Evolutionary conservation across 2,888 invertebrate species (phyloP).

Genomic region (Atethmia centrago): DNA sequence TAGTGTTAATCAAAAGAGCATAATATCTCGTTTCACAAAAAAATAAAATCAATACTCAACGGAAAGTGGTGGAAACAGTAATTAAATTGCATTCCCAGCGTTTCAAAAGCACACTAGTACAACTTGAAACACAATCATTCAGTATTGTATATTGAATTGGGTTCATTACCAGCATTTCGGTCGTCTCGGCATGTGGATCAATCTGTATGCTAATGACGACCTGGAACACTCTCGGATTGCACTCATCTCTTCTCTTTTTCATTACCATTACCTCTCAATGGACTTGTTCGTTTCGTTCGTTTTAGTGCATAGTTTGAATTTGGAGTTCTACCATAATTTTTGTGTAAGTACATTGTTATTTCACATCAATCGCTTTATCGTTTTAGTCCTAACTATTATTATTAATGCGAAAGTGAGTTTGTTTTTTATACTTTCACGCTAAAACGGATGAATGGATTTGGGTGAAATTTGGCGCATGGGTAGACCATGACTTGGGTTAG

Average conservation of each 20-base stretch:
- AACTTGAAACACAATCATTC: slow-evolving; percentile 64
- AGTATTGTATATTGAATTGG: slow-evolving; percentile 70
- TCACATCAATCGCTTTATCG: neutral
- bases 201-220: slow-evolving; percentile 86
- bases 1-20: slow-evolving; percentile 2
- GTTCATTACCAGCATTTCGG: slow-evolving; percentile 78
- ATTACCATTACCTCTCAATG: slow-evolving; percentile 69
- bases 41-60: neutral
- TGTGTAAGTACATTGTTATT: neutral
- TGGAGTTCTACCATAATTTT: neutral
- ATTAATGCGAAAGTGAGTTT: too few relatives aligned
- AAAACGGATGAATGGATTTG: too few relatives aligned
- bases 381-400: too few relatives aligned
- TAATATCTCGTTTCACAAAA: neutral
- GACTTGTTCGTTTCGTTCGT: slow-evolving; percentile 49
- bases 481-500: too few relatives aligned
- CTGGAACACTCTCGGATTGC: slow-evolving; percentile 68
- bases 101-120: slow-evolving; percentile 29
- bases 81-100: slow-evolving; percentile 41
- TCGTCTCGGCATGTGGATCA: slow-evolving; percentile 76
- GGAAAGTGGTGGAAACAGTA: slow-evolving; percentile 14
- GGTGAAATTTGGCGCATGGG: too few relatives aligned
- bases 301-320: slow-evolving; percentile 11
- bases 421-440: too few relatives aligned
- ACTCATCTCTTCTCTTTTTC: slow-evolving; percentile 68